These are phyloP conservation scores for Neoitamus cyanurus DNA, from an alignment of 2,888 invertebrate species.

Conservation along the genomic window DNA sequence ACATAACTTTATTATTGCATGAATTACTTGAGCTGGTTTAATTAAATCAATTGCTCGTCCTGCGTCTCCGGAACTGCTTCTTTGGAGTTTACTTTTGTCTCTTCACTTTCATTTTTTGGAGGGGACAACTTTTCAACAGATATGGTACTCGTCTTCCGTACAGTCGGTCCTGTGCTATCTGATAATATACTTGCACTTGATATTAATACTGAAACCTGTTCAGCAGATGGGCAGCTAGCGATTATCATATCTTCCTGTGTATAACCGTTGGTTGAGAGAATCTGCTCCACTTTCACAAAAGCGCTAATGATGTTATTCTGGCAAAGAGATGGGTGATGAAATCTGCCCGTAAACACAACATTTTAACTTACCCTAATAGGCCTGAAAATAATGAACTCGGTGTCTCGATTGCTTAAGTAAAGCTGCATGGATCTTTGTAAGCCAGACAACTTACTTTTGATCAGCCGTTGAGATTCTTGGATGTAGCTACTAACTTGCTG, in stretches of 20 bases:
- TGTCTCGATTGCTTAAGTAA: constrained; percentile 95
- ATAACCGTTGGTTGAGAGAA: constrained; percentile 80
- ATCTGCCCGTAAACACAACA: not conserved
- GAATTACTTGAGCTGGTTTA: not conserved
- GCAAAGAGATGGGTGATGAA: constrained; percentile 55
- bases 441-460: constrained; percentile 82
- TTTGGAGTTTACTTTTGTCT: constrained; percentile 58
- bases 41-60: not conserved
- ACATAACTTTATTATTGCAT: not conserved
- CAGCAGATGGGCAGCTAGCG: constrained; percentile 91
- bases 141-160: not conserved
- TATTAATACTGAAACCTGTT: constrained; percentile 90
- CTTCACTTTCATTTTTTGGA: constrained; percentile 50
- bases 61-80: not conserved
- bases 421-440: constrained; percentile 92
- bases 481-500: constrained; percentile 79
- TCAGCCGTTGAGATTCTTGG: constrained; percentile 79
- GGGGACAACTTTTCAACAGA: not conserved
- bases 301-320: constrained; percentile 89
- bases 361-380: constrained; percentile 83
- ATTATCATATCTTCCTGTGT: constrained; percentile 83
- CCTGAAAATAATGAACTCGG: constrained; percentile 95
- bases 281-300: constrained; percentile 86
- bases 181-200: constrained; percentile 81
- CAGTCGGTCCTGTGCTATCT: not conserved